Evolutionary conservation across 2,113 vertebrate genomes (phyloP).

Genomic region (Hipposideros armiger): DNA sequence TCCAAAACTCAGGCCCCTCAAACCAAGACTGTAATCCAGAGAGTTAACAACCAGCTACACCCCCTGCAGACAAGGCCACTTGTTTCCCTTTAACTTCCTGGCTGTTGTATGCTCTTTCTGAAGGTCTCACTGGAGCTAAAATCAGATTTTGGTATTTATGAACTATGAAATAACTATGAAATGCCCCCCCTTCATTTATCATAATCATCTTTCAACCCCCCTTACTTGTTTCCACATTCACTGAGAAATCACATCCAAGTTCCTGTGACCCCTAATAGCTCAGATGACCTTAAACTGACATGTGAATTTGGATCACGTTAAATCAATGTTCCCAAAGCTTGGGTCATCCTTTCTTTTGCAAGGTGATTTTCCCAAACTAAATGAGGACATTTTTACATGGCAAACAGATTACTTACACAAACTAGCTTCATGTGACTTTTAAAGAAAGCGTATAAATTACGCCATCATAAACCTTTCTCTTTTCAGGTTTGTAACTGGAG

Average conservation of each 20-base stretch:
- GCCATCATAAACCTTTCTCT: conserved; percentile 81
- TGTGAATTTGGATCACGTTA: conserved; percentile 57
- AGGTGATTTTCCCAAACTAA: conserved; percentile 74
- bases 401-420: conserved; percentile 78
- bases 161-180: conserved; percentile 24
- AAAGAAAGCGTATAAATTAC: conserved; percentile 83
- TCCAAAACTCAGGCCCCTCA: neutral
- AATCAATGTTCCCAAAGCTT: conserved; percentile 46
- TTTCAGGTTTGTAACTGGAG: conserved; percentile 82
- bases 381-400: conserved; percentile 73
- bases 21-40: neutral
- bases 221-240: neutral
- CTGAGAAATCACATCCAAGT: conserved; percentile 61
- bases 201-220: conserved; percentile 46
- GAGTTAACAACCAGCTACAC: neutral
- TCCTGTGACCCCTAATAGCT: neutral
- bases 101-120: neutral
- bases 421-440: conserved; percentile 81
- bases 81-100: neutral
- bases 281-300: conserved; percentile 35
- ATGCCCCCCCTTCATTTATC: neutral
- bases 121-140: neutral
- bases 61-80: neutral
- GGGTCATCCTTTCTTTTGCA: neutral
- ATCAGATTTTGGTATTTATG: conserved; percentile 22